phyloP scores from a whole-genome alignment of 1,140 invertebrate genomes.

The Himalopsyche phryganea region DNA sequence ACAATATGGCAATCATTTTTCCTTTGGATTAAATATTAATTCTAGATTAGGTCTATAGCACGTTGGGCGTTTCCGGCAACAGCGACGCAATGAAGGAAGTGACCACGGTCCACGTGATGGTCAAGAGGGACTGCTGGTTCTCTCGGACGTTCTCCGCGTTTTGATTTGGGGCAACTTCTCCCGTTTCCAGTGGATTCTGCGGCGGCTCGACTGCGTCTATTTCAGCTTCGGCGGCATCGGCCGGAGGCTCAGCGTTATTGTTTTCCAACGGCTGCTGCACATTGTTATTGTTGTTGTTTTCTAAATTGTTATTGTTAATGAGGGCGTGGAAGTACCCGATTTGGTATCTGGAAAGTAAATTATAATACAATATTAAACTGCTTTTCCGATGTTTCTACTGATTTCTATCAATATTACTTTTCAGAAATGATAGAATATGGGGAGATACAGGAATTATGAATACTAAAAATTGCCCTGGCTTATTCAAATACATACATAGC shows the following conservation, averaged over 20 bases:
- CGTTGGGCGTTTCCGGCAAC: slow-evolving; percentile 64
- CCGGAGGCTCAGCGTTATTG: slow-evolving; percentile 25
- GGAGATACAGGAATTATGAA: too few relatives aligned
- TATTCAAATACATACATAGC: too few relatives aligned
- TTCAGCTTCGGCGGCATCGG: slow-evolving; percentile 25
- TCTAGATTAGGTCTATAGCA: slow-evolving; percentile 3
- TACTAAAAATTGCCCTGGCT: too few relatives aligned
- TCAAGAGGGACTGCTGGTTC: slow-evolving; percentile 58
- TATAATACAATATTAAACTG: too few relatives aligned
- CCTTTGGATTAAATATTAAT: not conserved
- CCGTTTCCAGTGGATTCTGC: slow-evolving; percentile 28
- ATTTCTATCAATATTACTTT: too few relatives aligned
- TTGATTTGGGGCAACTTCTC: slow-evolving; percentile 33
- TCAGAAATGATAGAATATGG: too few relatives aligned
- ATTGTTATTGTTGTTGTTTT: slow-evolving; percentile 50
- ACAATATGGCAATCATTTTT: not conserved
- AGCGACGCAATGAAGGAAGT: slow-evolving; percentile 73
- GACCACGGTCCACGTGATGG: slow-evolving; percentile 71
- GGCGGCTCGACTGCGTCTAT: slow-evolving; percentile 26
- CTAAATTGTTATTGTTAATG: slow-evolving; percentile 44
- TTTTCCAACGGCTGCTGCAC: slow-evolving; percentile 47
- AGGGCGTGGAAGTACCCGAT: slow-evolving; percentile 63
- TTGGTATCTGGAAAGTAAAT: slow-evolving; percentile 56
- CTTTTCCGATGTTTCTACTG: too few relatives aligned
- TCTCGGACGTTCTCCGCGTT: slow-evolving; percentile 37